Evolutionary conservation across 2,888 invertebrate species (phyloP).

Genomic region (Patella ulyssiponensis): DNA sequence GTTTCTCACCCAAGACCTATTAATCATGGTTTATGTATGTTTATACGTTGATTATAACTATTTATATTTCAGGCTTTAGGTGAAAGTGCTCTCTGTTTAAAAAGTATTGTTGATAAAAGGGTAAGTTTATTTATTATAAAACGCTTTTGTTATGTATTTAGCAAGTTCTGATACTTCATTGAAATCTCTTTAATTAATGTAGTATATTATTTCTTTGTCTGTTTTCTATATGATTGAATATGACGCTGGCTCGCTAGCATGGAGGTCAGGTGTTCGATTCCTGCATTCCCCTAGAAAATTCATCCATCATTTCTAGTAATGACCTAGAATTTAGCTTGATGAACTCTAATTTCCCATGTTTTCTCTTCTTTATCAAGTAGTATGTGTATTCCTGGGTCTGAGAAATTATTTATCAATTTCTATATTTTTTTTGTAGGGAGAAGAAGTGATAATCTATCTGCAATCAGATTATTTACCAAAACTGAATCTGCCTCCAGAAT

Average conservation of each 20-base stretch:
- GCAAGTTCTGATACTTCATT: background rate
- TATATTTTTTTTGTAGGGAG: slow-evolving; percentile 63
- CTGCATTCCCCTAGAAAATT: too few relatives aligned
- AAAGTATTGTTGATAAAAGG: slow-evolving; percentile 62
- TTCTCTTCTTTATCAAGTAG: background rate
- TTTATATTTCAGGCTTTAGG: slow-evolving; percentile 55
- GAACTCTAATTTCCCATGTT: background rate
- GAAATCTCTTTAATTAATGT: too few relatives aligned
- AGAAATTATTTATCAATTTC: background rate
- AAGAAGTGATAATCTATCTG: slow-evolving; percentile 73
- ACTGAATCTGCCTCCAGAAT: slow-evolving; percentile 70
- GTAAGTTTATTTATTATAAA: slow-evolving; percentile 40
- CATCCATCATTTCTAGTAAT: too few relatives aligned
- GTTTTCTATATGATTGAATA: background rate
- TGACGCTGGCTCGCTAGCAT: background rate
- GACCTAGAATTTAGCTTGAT: background rate
- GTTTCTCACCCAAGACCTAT: too few relatives aligned
- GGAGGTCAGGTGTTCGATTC: too few relatives aligned
- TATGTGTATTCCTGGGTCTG: background rate
- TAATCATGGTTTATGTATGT: too few relatives aligned
- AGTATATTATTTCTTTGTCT: too few relatives aligned
- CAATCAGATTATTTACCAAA: slow-evolving; percentile 73
- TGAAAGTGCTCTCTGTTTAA: slow-evolving; percentile 64
- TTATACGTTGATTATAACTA: too few relatives aligned
- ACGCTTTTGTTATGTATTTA: background rate